Base-by-base conservation (phyloP, 2,797 vertebrate genomes). In the Myotis pilosus region DNA sequence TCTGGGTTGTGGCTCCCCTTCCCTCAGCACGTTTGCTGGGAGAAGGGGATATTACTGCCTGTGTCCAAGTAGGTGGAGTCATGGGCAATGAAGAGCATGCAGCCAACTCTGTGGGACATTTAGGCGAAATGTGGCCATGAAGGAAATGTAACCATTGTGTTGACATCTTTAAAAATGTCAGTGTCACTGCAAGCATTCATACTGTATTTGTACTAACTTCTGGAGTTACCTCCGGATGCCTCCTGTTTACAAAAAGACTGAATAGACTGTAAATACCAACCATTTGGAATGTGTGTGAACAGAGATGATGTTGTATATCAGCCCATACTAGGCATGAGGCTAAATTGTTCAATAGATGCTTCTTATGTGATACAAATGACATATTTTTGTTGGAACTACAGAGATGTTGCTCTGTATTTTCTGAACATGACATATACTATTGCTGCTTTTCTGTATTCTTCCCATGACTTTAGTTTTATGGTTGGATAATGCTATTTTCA, bases 181-280 rank as follows among this genome's bases (percentile, higher is more conserved):
- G 8, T 84, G 92, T 81, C 86, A 51, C 66, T 5, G 57, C 47
- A 36, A 79, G 8, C n/a, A 22, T 96, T 94, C 47, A 30, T 91
- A 22, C 41, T 95, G 71, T 12, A 38, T 75, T 95, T 97, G 22
- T 44, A 9, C n/a, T 66, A 28, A 87, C 17, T 87, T 89, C 69
- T 51, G 25, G 36, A 92, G 13, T 72, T 78, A 25, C 15, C 57
- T 85, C 64, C 22, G 20, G 38, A 23, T 33, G 74, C 7, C 28
- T 9, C 44, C 71, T 30, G 6, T 51, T 71, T 53, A 38, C 23
- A 11, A 13, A 60, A 74, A 64, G 23, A 22, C n/a, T 28, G 22
- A 55, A 51, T 33, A 64, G 69, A 76, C 74, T 49, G 3, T 72
- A 53, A 66, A 69, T 28, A 30, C 19, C 51, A 69, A 10, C 20